Conservation (phyloP, 2,888 invertebrate species). For the Yponomeuta evonymella region DNA sequence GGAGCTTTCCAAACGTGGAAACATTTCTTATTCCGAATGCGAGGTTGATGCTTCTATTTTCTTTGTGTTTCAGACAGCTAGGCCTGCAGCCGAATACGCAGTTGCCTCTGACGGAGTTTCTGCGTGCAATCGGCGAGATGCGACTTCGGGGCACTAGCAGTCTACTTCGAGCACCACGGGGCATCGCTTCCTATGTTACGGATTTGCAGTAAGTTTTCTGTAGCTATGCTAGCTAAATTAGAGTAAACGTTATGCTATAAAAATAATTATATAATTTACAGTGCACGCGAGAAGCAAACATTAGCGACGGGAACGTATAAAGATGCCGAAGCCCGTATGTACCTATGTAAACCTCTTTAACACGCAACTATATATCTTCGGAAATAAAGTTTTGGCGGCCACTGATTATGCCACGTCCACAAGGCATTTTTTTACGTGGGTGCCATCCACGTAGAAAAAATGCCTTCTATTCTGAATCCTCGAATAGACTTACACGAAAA, state of each 20-base stretch:
- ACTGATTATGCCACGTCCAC: no score
- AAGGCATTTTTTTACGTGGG: no score
- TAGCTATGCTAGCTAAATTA: no score
- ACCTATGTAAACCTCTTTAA: background rate
- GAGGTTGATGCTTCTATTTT: no score
- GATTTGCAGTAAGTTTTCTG: conserved; percentile 47
- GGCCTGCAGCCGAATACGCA: conserved; percentile 48
- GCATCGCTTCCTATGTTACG: conserved; percentile 43
- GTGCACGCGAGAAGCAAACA: background rate
- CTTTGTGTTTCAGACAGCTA: conserved; percentile 26
- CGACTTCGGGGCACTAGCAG: conserved; percentile 81
- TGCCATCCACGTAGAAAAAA: no score
- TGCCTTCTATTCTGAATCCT: no score
- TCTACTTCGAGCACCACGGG: conserved; percentile 75
- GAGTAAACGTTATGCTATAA: no score
- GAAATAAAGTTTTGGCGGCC: no score
- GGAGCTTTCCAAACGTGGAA: no score
- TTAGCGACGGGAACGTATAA: background rate
- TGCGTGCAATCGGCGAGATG: conserved; percentile 79
- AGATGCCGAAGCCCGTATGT: background rate
- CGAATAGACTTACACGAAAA: no score
- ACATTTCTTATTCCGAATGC: no score
- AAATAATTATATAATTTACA: background rate
- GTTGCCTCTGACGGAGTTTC: conserved; percentile 63
- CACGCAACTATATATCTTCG: background rate